Evolutionary conservation across 2,113 vertebrate species (phyloP), one percentile per base, ranked within the genome.

Genomic region (Antennarius striatus): DNA sequence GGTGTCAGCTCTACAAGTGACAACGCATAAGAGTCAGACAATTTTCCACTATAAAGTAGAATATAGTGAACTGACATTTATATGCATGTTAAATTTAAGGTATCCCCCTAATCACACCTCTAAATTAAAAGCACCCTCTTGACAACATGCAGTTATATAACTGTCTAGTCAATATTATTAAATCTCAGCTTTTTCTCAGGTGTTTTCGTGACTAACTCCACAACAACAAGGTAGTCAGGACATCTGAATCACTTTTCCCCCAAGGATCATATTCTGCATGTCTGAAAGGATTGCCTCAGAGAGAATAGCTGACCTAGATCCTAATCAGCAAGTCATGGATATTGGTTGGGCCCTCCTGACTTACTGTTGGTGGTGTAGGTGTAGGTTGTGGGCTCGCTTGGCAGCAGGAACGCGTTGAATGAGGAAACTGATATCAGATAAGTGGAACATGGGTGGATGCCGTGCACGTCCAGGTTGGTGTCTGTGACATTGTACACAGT

Each of bases 291-390:
- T 48, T 10, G 13, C 72, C 79, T 79, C 36, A 29, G 57, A 75
- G 66, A 81, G 77, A 89, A 88, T 79, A 71, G 81, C 73, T 84
- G 84, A 86, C 87, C 84, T 77, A 83, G 77, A 87, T 89, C 52
- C 28, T 78, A 79, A 86, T 86, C 75, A 57, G 47, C 39, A n/a
- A 66, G 55, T 81, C 80, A 83, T 16, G 67, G 75, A 82, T 86
- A 80, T 65, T 71, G 11, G 9, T 63, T 61, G 83, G 73, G 50
- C 68, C 63, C 48, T 63, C 56, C 30, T 0, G 40, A 91, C 92
- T 93, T 85, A 94, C 93, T 86, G 81, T 92, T 92, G 68, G 91
- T 90, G 51, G 80, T 81, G 75, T 89, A 91, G 0, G 16, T 79
- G 66, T 80, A 39, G 45, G 77, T 6, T 1, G 29, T 88, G 50